Evolutionary conservation across 2,888 invertebrate species (phyloP), one percentile per base, ranked within the genome.

Genomic region (Dromius quadrimaculatus): DNA sequence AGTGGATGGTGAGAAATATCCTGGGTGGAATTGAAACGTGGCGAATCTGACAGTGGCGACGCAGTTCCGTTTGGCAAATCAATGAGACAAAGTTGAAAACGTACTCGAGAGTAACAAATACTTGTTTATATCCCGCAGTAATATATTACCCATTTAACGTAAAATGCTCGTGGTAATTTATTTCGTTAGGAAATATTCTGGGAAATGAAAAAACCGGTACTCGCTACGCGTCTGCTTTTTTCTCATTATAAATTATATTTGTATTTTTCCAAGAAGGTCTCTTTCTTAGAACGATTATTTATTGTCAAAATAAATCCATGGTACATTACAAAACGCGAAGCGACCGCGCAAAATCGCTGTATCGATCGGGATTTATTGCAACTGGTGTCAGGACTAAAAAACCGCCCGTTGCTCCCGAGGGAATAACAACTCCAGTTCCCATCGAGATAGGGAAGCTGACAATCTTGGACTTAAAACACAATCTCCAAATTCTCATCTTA

Each of bases 191-290:
- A 79, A 78, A 77, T 79, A 78, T 64, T 71, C 64, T 23, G 61
- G 65, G 41, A 69, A 63, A 71, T 64, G 72, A 59, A 62, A 71
- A 62, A 62, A 62, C 41, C 38, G 63, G 50, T 47, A 62, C 23
- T 4, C 11, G 15, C 23, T 54, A 15, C 22, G 63, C 82, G 82
- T 79, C 79, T 79, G 78, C 76, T 81, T 82, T 83, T 83, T 83
- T 83, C 83, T 84, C 83, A 83, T 83, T 84, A 84, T 84, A 84
- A 70, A 70, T 70, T 70, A 70, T 70, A 62, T 61, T 62, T 69
- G 69, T 69, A 69, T 69, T 69, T 68, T 69, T 47, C 61, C 62
- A 45, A 47, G 61, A 34, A 70, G 62, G 62, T 70, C n/a, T 62
- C 62, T 70, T 65, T 62, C 70, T 70, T 61, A 62, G 62, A 62